Evolutionary conservation across 2,797 vertebrate species (phyloP).

Genomic region (Heteromormyrus szaboi): DNA sequence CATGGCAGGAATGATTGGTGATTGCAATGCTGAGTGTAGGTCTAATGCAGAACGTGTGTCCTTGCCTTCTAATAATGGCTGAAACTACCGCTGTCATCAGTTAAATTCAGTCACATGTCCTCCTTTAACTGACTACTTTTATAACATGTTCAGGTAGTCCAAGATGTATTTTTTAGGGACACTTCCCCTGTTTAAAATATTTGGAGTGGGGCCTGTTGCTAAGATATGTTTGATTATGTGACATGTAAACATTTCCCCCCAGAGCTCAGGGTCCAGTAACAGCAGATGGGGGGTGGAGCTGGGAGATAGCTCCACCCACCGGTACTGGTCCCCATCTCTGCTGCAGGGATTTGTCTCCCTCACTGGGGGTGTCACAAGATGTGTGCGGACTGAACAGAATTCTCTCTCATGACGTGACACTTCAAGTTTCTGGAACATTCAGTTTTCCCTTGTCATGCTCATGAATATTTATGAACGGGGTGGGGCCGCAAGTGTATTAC

Average conservation of each 20-base stretch:
- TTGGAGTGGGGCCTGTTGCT: background rate
- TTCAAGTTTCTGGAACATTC: background rate
- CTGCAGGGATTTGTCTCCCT: background rate
- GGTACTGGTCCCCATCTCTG: background rate
- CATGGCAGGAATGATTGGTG: too few relatives aligned
- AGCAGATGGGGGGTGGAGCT: background rate
- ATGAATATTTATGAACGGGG: background rate
- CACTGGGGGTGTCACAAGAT: background rate
- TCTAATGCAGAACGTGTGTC: constrained; percentile 29
- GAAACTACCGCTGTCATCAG: background rate
- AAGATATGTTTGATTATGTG: background rate
- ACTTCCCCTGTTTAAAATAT: too few relatives aligned
- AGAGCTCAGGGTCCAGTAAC: background rate
- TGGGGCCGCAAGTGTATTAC: background rate
- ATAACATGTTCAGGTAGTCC: background rate
- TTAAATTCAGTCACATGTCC: background rate
- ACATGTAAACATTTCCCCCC: background rate
- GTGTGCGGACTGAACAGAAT: background rate
- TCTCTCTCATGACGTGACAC: background rate
- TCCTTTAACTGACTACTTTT: background rate
- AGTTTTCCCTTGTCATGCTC: background rate
- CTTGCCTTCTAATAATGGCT: constrained; percentile 23
- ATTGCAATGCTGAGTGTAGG: too few relatives aligned
- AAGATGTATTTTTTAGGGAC: background rate
- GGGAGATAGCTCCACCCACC: background rate